Evolutionary conservation across 2,797 vertebrate genomes (phyloP), one percentile per base, ranked within the genome.

Genomic region (Pipistrellus nathusii): DNA sequence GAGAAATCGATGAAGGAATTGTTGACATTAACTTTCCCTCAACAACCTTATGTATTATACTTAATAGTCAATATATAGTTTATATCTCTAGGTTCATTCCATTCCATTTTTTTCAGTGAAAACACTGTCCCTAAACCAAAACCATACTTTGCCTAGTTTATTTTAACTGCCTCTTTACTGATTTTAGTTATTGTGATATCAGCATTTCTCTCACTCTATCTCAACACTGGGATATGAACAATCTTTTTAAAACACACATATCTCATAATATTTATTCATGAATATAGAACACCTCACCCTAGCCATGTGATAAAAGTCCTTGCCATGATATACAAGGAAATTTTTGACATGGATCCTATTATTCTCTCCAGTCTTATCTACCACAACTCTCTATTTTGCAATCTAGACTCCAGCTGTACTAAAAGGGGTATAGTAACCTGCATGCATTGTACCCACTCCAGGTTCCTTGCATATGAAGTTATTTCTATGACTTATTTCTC

Each of bases 21-120:
- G 12, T 75, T 69, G 32, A 83, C 15, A 8, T 32, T 44, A 6
- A 6, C 25, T 62, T 30, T 51, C 4, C 8, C 2, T 80, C 32
- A 41, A 0, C 13, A 69, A 21, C 12, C 1, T 27, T 15, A 44
- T 21, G 0, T 82, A n/a, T n/a, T n/a, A n/a, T n/a, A 27, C 10
- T 46, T 78, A 18, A 68, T 53, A 71, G 27, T 3, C 10, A 14
- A 38, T 89, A 18, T 59, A 30, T 64, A 10, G 3, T 66, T 41
- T 6, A 25, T 53, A 44, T 59, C 8, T 62, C 2, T 78, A 73
- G 21, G 35, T 85, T 64, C 17, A 25, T 10, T 82, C 5, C 8
- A 27, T 32, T 59, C 44, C 44, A 44, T 80, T 30, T 57, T 57
- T 57, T 57, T 30, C 53, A 80, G 15, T 80, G 35, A 80, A 59